These are phyloP conservation scores for Oxystoma pomonae DNA, from an alignment of 2,888 invertebrate genomes.

Conservation along the genomic window DNA sequence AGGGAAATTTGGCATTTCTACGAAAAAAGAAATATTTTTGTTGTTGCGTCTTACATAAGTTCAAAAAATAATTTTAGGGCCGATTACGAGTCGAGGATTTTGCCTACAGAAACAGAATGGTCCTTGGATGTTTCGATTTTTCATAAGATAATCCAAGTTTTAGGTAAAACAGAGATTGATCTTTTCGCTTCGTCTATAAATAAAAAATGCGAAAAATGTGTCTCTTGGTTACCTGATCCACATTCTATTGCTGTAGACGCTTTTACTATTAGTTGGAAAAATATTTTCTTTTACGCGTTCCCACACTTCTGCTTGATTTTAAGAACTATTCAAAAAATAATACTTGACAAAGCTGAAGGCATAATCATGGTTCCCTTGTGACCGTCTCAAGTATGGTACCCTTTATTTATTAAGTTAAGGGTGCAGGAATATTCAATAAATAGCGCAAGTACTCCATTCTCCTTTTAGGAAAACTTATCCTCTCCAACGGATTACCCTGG, in stretches of 20 bases:
- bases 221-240: slow-evolving; percentile 15
- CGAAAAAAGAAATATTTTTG: slow-evolving; percentile 5
- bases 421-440: neutral
- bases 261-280: slow-evolving; percentile 18
- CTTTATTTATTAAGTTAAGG: slow-evolving; percentile 3
- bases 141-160: slow-evolving; percentile 1
- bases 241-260: slow-evolving; percentile 18
- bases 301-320: slow-evolving; percentile 19
- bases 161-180: slow-evolving; percentile 5
- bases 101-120: slow-evolving; percentile 4
- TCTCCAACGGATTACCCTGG: slow-evolving; percentile 11
- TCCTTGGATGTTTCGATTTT: slow-evolving; percentile 4
- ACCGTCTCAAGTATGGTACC: slow-evolving; percentile 2
- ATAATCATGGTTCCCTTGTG: slow-evolving; percentile 18
- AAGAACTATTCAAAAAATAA: slow-evolving; percentile 17
- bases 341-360: slow-evolving; percentile 15
- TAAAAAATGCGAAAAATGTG: slow-evolving; percentile 8
- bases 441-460: slow-evolving; percentile 11
- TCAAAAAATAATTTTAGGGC: slow-evolving; percentile 2
- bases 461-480: slow-evolving; percentile 8
- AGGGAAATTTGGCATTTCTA: neutral
- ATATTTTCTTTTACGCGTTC: slow-evolving; percentile 20
- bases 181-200: slow-evolving; percentile 6
- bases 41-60: slow-evolving; percentile 11
- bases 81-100: slow-evolving; percentile 7